Evolutionary conservation across 2,797 vertebrate genomes (phyloP).

Genomic region (Ispidina picta): DNA sequence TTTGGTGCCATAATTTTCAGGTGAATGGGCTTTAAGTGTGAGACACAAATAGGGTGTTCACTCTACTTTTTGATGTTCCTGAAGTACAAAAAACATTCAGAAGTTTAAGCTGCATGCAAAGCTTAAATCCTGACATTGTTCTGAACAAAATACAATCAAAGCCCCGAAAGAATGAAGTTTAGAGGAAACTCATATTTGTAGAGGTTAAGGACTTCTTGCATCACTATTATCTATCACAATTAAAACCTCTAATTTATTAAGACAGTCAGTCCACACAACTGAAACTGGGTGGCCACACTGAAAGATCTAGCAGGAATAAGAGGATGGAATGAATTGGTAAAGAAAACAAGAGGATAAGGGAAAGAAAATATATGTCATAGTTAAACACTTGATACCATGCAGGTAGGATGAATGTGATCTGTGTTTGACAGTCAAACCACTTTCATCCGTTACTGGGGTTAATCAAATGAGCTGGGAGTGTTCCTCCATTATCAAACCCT

Average conservation of each 20-base stretch:
- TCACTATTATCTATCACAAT: not conserved
- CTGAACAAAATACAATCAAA: not conserved
- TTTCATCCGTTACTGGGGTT: not conserved
- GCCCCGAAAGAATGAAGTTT: not conserved
- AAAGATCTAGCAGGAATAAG: not conserved
- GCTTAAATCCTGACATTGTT: not conserved
- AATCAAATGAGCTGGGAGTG: not conserved
- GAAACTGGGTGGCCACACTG: constrained; percentile 37
- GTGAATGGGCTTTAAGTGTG: not conserved
- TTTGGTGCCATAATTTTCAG: not conserved
- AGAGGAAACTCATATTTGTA: not conserved
- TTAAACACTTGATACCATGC: not conserved
- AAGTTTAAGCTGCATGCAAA: constrained; percentile 31
- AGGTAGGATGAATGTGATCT: not conserved
- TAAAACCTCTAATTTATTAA: not conserved
- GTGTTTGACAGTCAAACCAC: not conserved
- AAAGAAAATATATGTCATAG: not conserved
- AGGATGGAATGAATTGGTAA: not conserved
- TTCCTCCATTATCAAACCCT: not conserved
- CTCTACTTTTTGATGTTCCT: not conserved
- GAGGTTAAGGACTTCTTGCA: not conserved
- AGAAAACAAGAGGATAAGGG: not conserved
- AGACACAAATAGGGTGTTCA: not conserved
- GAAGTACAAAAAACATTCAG: not conserved
- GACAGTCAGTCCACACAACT: not conserved